Conservation (phyloP, 1,140 invertebrate genomes). For the Neodiprion virginianus region DNA sequence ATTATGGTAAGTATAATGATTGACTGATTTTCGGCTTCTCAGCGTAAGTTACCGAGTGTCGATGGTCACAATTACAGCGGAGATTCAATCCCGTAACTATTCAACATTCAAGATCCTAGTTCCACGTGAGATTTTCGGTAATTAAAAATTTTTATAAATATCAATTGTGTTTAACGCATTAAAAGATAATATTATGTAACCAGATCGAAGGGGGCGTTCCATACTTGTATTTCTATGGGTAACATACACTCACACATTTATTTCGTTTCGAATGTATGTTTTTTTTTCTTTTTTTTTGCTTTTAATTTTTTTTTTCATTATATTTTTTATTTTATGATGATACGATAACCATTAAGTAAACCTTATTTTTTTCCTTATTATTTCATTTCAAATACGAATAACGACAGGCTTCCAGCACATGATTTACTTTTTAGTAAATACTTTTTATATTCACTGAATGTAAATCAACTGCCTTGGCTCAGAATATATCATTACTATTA, state of each 20-base stretch:
- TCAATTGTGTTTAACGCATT: not conserved
- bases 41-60: not conserved
- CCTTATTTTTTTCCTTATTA: slow-evolving; percentile 38
- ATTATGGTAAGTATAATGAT: not conserved
- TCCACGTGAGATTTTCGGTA: not conserved
- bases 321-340: slow-evolving; percentile 13
- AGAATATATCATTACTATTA: slow-evolving; percentile 53
- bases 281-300: slow-evolving; percentile 15
- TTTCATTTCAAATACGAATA: slow-evolving; percentile 53
- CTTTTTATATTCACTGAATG: slow-evolving; percentile 44
- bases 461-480: slow-evolving; percentile 51
- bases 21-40: not conserved
- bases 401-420: slow-evolving; percentile 52
- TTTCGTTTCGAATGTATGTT: slow-evolving; percentile 22
- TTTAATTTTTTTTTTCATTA: slow-evolving; percentile 5
- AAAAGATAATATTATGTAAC: not conserved
- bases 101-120: not conserved
- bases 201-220: not conserved
- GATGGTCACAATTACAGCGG: not conserved
- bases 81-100: not conserved
- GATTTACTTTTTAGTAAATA: slow-evolving; percentile 47
- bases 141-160: not conserved
- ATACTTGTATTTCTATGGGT: slow-evolving; percentile 27
- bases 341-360: slow-evolving; percentile 42
- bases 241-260: slow-evolving; percentile 38